phyloP scores from a whole-genome alignment of 2,113 vertebrate species.

The Ochotona princeps region DNA sequence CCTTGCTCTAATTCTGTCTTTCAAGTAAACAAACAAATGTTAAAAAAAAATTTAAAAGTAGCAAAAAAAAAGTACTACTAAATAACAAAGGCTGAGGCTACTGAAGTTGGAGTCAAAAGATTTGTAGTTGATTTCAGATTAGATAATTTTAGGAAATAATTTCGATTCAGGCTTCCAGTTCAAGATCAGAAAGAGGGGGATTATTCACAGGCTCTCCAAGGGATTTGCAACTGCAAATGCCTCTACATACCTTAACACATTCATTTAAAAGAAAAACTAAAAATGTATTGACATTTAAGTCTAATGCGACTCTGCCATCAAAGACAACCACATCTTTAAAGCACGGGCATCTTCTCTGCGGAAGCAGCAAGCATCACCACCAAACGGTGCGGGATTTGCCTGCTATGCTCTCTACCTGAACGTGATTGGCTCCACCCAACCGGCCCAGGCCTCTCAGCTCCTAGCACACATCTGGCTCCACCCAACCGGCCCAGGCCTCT shows the following conservation, averaged over 20 bases:
- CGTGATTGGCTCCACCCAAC: background rate
- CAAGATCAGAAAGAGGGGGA: background rate
- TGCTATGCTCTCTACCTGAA: background rate
- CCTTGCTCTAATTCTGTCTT: too few relatives aligned
- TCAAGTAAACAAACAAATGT: too few relatives aligned
- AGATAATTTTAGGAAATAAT: background rate
- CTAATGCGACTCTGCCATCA: conserved; percentile 16
- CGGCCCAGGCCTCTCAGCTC: background rate
- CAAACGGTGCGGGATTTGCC: background rate
- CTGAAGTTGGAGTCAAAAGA: background rate
- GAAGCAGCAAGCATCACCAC: background rate
- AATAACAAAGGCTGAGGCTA: background rate
- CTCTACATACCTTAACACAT: background rate
- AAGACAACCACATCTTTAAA: conserved; percentile 26
- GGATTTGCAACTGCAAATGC: conserved; percentile 22
- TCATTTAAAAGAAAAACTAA: conserved; percentile 14
- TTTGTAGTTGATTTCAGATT: background rate
- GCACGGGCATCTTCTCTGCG: background rate
- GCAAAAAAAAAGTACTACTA: background rate
- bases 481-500: background rate
- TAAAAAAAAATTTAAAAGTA: too few relatives aligned
- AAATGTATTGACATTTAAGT: background rate
- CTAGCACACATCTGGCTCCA: background rate
- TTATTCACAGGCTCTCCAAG: conserved; percentile 8
- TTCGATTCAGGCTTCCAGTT: background rate